Evolutionary conservation across 2,888 invertebrate genomes (phyloP).

Genomic region (Chymomyza procnemis): DNA sequence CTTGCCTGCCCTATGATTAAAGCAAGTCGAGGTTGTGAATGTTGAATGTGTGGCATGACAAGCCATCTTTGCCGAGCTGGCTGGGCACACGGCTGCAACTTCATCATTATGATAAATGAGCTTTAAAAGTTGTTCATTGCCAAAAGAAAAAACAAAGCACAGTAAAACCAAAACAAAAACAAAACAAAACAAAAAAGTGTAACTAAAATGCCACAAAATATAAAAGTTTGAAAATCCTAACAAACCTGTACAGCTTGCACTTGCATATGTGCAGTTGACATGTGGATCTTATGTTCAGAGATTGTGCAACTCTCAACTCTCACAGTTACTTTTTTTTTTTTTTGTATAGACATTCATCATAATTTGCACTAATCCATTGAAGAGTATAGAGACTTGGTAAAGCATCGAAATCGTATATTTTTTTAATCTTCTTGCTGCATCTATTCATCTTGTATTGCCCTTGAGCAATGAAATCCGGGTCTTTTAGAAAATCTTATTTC

Average conservation of each 20-base stretch:
- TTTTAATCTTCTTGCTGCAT: too few species aligned
- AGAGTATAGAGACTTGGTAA: too few species aligned
- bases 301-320: too few species aligned
- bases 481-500: too few species aligned
- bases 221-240: neutral
- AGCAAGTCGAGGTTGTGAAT: slow-evolving; percentile 51
- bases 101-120: slow-evolving; percentile 64
- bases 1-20: slow-evolving; percentile 57
- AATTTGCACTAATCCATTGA: too few species aligned
- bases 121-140: slow-evolving; percentile 40
- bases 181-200: neutral
- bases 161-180: neutral
- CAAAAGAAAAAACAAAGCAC: slow-evolving; percentile 24
- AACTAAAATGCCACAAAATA: slow-evolving; percentile 5
- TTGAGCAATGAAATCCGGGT: too few species aligned
- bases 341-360: too few species aligned
- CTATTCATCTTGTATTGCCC: too few species aligned
- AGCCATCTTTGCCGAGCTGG: slow-evolving; percentile 22
- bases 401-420: too few species aligned
- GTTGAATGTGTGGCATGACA: slow-evolving; percentile 44
- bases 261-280: too few species aligned
- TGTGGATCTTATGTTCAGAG: too few species aligned
- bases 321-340: too few species aligned
- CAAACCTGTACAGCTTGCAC: slow-evolving; percentile 9
- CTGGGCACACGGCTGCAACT: slow-evolving; percentile 44